Conservation (phyloP, 2,797 vertebrate genomes). For the Distichodus sexfasciatus region DNA sequence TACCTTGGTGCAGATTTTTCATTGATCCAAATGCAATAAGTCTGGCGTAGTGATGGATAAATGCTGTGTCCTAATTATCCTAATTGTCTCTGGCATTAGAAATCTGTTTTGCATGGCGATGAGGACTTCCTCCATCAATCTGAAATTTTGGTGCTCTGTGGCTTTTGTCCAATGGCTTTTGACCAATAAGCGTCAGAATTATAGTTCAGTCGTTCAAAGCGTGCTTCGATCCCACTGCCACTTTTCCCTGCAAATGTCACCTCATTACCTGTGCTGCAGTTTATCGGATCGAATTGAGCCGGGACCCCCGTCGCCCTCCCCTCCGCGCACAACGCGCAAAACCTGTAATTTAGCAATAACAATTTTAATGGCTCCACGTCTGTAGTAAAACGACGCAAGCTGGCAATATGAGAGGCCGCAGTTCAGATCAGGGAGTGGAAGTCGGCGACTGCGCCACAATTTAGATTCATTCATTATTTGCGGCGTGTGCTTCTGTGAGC, state of each 20-base stretch:
- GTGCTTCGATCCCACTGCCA: background rate
- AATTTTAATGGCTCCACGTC: conserved; percentile 24
- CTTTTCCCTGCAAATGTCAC: background rate
- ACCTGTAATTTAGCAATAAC: conserved; percentile 43
- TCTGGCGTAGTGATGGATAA: conserved; percentile 30
- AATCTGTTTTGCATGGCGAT: background rate
- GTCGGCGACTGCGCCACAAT: background rate
- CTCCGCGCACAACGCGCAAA: conserved; percentile 10
- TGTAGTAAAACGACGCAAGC: conserved; percentile 10
- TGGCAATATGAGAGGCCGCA: conserved; percentile 12
- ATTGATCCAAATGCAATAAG: conserved; percentile 30
- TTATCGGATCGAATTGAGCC: conserved; percentile 7
- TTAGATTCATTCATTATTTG: background rate
- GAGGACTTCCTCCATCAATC: conserved; percentile 1
- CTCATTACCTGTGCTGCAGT: conserved; percentile 21
- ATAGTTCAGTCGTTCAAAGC: conserved; percentile 14
- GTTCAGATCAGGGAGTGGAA: conserved; percentile 6
- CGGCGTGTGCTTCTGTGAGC: background rate
- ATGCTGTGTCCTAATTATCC: conserved; percentile 25
- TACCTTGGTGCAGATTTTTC: conserved; percentile 10
- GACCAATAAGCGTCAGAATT: background rate
- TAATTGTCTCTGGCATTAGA: conserved; percentile 6
- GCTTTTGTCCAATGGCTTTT: conserved; percentile 1
- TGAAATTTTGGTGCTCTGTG: background rate
- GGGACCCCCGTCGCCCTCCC: background rate